Percentiles rank a stretch among this genome's conserved stretches.
phyloP scores from a whole-genome alignment of 2,797 vertebrate genomes.

The Notoglanidium macrostoma region DNA sequence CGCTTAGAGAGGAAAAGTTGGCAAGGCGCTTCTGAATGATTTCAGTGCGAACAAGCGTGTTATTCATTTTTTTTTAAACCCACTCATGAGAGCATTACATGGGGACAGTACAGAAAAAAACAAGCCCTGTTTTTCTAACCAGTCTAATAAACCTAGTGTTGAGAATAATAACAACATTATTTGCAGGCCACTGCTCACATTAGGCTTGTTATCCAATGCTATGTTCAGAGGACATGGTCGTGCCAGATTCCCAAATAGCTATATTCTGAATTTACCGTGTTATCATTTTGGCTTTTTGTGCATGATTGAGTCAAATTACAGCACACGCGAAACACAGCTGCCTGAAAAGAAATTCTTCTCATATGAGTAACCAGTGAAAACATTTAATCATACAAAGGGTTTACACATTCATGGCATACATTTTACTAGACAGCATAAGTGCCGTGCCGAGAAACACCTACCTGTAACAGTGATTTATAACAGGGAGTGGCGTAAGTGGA shows the following conservation, averaged over 20 bases:
- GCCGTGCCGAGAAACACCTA: not conserved
- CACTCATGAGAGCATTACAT: constrained; percentile 49
- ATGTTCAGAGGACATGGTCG: constrained; percentile 18
- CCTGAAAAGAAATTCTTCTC: constrained; percentile 11
- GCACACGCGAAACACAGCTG: not conserved
- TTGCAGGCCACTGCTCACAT: not conserved
- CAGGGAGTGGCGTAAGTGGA: constrained; percentile 4
- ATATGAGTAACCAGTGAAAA: not conserved
- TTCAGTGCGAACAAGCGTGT: constrained; percentile 70
- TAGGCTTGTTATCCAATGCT: constrained; percentile 16
- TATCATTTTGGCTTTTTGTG: constrained; percentile 21
- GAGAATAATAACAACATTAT: not conserved
- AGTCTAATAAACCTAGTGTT: constrained; percentile 14
- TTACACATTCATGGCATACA: not conserved
- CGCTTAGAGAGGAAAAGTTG: constrained; percentile 50
- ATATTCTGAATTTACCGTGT: constrained; percentile 1
- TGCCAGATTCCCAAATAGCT: not conserved
- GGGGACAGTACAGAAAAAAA: constrained; percentile 19
- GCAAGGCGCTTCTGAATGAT: constrained; percentile 64
- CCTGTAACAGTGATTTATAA: constrained; percentile 23
- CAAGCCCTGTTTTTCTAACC: constrained; percentile 41
- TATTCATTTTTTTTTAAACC: constrained; percentile 66
- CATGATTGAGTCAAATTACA: not conserved
- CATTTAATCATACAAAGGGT: not conserved
- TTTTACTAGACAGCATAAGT: not conserved